Conservation (phyloP, 2,888 invertebrate species). For the Creontiades dilutus region DNA sequence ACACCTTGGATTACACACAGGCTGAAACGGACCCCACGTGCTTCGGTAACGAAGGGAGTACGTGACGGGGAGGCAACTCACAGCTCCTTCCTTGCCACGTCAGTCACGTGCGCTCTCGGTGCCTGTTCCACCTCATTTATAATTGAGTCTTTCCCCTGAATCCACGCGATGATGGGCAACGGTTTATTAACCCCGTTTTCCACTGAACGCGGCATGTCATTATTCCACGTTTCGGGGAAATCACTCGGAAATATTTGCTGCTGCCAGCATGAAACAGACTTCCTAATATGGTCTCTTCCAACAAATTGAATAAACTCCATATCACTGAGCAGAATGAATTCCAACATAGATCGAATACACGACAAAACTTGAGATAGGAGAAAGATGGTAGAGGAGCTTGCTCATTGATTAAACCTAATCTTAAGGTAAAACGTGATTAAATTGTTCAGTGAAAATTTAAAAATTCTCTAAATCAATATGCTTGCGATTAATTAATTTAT, state of each 20-base stretch:
- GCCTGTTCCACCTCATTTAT: slow-evolving; percentile 22
- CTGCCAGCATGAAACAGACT: too few species aligned
- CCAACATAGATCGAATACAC: too few species aligned
- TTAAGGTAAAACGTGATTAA: too few species aligned
- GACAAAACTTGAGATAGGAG: too few species aligned
- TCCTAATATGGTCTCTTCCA: neutral
- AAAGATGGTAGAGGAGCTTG: too few species aligned
- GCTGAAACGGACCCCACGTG: slow-evolving; percentile 6
- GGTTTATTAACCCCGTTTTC: slow-evolving; percentile 7
- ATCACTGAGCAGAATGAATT: too few species aligned
- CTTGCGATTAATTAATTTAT: too few species aligned
- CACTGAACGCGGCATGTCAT: neutral
- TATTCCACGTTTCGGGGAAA: neutral
- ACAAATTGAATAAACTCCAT: neutral
- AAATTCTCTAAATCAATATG: too few species aligned
- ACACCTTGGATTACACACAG: neutral
- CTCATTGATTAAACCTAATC: too few species aligned
- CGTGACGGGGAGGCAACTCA: neutral
- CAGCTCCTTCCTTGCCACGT: slow-evolving; percentile 3
- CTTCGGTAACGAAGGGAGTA: neutral
- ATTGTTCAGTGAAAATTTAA: too few species aligned
- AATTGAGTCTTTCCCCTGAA: slow-evolving; percentile 35
- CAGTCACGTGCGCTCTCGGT: slow-evolving; percentile 20
- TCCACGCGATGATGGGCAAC: neutral
- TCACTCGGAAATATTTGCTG: neutral